Base-by-base conservation (phyloP, 2,888 invertebrate genomes). In the Acleris holmiana region DNA sequence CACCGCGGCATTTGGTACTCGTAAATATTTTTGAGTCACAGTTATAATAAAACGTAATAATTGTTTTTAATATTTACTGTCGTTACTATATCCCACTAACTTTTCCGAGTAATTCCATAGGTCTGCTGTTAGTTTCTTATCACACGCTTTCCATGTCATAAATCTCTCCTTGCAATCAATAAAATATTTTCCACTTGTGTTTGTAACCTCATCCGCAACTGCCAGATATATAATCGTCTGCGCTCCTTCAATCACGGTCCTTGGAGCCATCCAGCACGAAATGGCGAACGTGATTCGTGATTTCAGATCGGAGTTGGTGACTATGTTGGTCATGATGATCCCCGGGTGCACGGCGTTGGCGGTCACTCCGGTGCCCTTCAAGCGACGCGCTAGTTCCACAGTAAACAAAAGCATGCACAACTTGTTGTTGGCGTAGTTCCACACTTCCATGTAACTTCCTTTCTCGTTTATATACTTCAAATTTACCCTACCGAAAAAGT, bases 301-400 rank as follows among this genome's bases (percentile, higher is more conserved):
- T 7, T 92, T 53, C 93, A 94, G 5, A 95, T 76, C 44, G 2
- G 0, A 93, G 73, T 94, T 95, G 55, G 94, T 92, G 94, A 95
- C 95, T 55, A 96, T 95, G 50, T 95, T 95, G 0, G 95, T 95
- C 79, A 94, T 94, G 66, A 96, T 95, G 86, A 96, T 93, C 19
- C 97, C 97, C 0, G 97, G 97, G 88, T 97, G 97, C 53, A 97
- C 86, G 70, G 95, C 96, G 78, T 97, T 97, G 0, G 94, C 96
- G 0, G 95, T 95, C 0, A 97, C 94, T 21, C 94, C 94, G 47
- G 75, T 71, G 35, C 75, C 80, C 29, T 71, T 55, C 8, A 83
- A 67, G 46, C 76, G 72, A 40, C 76, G 73, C 0, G 83, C 77
- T 15, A 86, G 70, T 63, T 84, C 82, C 59, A 78, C 77, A n/a